phyloP scores from a whole-genome alignment of 30 jellyfish, hydroid and myxozoan species.

The Hydra vulgaris region DNA sequence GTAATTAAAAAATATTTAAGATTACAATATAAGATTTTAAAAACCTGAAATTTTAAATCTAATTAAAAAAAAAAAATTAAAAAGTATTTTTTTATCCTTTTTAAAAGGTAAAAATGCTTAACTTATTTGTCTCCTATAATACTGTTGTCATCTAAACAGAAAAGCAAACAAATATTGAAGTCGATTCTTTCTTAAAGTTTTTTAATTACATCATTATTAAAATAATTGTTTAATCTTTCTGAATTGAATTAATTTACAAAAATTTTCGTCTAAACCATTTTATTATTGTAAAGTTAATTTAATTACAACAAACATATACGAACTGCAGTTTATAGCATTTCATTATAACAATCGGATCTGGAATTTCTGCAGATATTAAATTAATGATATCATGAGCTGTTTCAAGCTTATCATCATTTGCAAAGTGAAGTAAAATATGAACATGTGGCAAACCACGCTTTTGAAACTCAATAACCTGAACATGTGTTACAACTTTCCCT shows the following conservation, averaged over 20 bases:
- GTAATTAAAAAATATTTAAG: background rate
- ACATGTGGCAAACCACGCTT: conserved; percentile 61
- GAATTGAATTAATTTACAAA: background rate
- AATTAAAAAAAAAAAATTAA: no score
- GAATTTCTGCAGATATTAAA: conserved; percentile 68
- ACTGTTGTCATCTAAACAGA: background rate
- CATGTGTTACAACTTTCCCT: conserved; percentile 16
- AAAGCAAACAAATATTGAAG: background rate
- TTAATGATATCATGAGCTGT: conserved; percentile 32
- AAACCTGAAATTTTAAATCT: background rate
- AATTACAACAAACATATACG: background rate
- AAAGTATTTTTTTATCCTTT: background rate
- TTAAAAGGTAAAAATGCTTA: background rate
- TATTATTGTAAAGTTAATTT: background rate
- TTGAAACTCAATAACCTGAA: conserved; percentile 36
- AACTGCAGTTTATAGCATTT: background rate
- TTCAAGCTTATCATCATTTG: conserved; percentile 43
- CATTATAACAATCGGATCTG: conserved; percentile 19
- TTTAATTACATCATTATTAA: background rate
- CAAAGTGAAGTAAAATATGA: conserved; percentile 39
- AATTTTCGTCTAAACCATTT: background rate
- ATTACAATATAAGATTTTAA: background rate
- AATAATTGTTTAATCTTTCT: background rate
- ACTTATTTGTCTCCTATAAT: background rate
- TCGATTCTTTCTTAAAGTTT: background rate